phyloP scores from a whole-genome alignment of 2,113 vertebrate genomes.

The Opisthocomus hoazin region DNA sequence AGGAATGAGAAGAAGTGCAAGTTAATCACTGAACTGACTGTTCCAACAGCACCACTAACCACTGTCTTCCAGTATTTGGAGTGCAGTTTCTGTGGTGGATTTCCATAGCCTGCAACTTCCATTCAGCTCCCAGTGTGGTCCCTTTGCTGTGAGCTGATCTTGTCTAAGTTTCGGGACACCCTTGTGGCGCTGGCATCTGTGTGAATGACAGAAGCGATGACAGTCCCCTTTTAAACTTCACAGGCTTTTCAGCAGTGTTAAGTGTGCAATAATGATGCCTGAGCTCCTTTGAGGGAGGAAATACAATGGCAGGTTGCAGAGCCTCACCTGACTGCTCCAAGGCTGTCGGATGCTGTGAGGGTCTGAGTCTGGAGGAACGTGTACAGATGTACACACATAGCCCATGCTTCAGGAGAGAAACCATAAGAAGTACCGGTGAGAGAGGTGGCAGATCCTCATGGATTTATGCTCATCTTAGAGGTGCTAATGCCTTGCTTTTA shows the following conservation, averaged over 20 bases:
- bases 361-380: not conserved
- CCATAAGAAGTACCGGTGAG: fast-evolving
- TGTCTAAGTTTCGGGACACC: not conserved
- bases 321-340: not conserved
- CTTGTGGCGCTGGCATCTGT: not conserved
- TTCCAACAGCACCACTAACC: not conserved
- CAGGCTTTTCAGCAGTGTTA: not conserved
- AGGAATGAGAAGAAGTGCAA: not conserved
- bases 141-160: not conserved
- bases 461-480: not conserved
- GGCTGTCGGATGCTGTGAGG: not conserved
- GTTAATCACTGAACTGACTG: not conserved
- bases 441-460: not conserved
- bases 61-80: not conserved
- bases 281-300: not conserved
- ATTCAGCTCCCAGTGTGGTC: not conserved
- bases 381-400: not conserved
- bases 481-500: not conserved
- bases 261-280: not conserved
- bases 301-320: not conserved
- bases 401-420: not conserved
- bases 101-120: not conserved
- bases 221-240: not conserved
- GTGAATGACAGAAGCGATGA: not conserved
- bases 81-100: not conserved